Evolutionary conservation across 2,888 invertebrate species (phyloP).

Genomic region (Argyresthia goedartella): DNA sequence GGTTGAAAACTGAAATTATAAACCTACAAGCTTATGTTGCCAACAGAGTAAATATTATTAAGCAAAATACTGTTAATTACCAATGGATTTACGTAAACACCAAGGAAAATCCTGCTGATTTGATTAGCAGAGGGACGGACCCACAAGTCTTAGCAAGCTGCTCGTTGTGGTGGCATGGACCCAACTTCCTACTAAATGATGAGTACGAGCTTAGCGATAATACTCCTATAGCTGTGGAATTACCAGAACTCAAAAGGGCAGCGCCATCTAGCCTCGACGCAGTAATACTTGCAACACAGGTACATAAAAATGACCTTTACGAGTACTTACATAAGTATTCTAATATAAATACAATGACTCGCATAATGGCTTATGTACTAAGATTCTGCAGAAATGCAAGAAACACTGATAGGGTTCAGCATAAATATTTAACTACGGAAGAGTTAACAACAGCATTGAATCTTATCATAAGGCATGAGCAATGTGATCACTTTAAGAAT

Average conservation of each 20-base stretch:
- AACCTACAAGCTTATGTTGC: no score
- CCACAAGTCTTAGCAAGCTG: constrained; percentile 6
- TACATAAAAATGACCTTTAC: no score
- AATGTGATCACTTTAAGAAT: not conserved
- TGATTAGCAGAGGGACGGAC: constrained; percentile 9
- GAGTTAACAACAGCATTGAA: not conserved
- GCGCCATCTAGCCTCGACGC: not conserved
- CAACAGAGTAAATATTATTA: no score
- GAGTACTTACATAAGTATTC: not conserved
- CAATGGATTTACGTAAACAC: no score
- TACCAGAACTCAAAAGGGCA: not conserved
- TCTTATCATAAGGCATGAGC: not conserved
- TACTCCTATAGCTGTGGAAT: not conserved
- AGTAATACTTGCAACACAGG: not conserved
- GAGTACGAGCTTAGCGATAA: not conserved
- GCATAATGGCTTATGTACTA: not conserved
- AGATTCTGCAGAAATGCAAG: not conserved
- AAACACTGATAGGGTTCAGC: not conserved
- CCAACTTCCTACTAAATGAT: not conserved
- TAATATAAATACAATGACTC: not conserved
- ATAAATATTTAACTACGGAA: not conserved
- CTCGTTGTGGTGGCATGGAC: constrained; percentile 11
- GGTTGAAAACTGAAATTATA: not conserved
- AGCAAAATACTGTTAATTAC: no score
- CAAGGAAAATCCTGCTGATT: constrained; percentile 2